A percentile compares a stretch with the other conserved stretches of the same genome.
These are phyloP conservation scores for Sinocyclocheilus grahami DNA, from an alignment of 2,113 vertebrate genomes.

Conservation along the genomic window DNA sequence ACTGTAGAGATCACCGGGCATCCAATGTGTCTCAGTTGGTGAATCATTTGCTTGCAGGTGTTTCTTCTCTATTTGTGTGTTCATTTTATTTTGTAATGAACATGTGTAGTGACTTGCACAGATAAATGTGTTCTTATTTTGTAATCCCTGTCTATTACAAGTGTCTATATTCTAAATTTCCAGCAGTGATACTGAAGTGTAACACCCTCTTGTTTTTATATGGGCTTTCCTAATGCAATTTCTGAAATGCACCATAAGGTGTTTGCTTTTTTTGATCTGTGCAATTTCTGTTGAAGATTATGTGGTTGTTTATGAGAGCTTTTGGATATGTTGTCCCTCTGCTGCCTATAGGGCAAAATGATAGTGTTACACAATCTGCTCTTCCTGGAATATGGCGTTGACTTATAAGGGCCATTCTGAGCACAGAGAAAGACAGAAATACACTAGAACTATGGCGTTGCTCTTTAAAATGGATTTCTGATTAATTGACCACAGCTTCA, in stretches of 20 bases:
- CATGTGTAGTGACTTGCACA: neutral
- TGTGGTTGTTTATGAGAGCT: slow-evolving; percentile 35
- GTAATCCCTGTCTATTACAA: too few relatives aligned
- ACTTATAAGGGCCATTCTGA: too few relatives aligned
- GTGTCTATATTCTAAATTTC: neutral
- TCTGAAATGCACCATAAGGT: neutral
- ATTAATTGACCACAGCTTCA: slow-evolving; percentile 42
- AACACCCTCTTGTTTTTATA: neutral
- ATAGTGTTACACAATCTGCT: slow-evolving; percentile 59
- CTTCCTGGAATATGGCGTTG: slow-evolving; percentile 41
- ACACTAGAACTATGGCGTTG: too few relatives aligned
- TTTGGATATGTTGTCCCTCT: slow-evolving; percentile 46
- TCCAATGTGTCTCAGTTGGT: neutral
- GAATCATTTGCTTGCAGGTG: neutral
- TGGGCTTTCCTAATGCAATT: neutral
- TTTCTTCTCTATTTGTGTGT: neutral
- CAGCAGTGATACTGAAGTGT: neutral
- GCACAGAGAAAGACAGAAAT: too few relatives aligned
- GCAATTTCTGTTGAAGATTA: slow-evolving; percentile 31
- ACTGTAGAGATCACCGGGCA: neutral
- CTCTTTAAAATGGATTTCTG: slow-evolving; percentile 55
- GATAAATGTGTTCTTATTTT: slow-evolving; percentile 7
- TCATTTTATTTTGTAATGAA: neutral
- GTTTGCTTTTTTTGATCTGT: neutral
- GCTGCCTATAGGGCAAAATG: slow-evolving; percentile 26